Evolutionary conservation across 2,797 vertebrate genomes (phyloP), one percentile per base, ranked within the genome.

Genomic region (Karalla daura): DNA sequence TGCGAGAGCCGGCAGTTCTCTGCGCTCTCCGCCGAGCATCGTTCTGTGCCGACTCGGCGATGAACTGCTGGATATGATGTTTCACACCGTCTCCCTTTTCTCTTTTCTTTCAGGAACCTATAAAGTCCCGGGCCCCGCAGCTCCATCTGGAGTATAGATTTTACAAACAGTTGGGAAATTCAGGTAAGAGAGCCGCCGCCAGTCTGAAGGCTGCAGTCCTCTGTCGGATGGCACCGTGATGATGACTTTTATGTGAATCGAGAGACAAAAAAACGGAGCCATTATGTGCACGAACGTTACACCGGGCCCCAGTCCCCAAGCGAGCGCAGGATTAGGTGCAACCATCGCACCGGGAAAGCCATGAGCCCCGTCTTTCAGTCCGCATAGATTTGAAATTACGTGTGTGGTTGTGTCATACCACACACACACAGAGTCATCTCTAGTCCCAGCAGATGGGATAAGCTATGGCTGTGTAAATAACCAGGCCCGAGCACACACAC

Each of bases 71-170:
- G 1, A 12, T 32, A 12, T 28, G 18, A 41, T 64, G 20, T 69
- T 51, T 39, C 43, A 66, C 60, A 12, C 9, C 43, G 3, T 13
- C 3, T 33, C 12, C 35, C 23, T 33, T 53, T 44, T 51, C 21
- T 70, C 14, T 51, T 84, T 35, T 77, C 39, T 91, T 92, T 66
- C 86, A 99, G 98, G 98, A 99, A 93, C 98, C 98, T 66, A 97
- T 98, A 77, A 99, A 99, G 86, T 99, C 98, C 53, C 92, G 97
- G 80, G 98, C 98, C 1, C 98, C 98, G 0, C 98, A 99, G 90
- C 95, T 99, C 74, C 98, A 99, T 87, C 92, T 99, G 93, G 98
- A 99, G 84, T 99, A 99, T 86, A 95, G 98, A 68, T 99, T 98
- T 95, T 99, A 99, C 94, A 99, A 99, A 89, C 98, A 99, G 93